Percentiles rank a stretch among this genome's conserved stretches.
Conservation (phyloP, 2,113 vertebrate species). For the Callipepla squamata region DNA sequence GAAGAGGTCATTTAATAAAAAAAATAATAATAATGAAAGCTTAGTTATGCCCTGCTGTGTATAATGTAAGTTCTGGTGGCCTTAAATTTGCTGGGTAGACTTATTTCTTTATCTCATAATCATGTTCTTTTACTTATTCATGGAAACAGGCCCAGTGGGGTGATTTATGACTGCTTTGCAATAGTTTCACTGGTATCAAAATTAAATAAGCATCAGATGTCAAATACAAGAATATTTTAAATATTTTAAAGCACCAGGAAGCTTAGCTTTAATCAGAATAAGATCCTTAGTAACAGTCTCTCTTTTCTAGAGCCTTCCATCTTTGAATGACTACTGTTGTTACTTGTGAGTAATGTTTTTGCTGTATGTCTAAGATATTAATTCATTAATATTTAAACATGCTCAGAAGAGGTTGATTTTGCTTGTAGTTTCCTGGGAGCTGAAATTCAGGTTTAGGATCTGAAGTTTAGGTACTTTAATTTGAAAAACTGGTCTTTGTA, state of each 20-base stretch:
- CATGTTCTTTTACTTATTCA: not conserved
- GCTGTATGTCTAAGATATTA: fast-evolving
- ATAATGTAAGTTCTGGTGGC: not conserved
- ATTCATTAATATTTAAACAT: not conserved
- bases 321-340: not conserved
- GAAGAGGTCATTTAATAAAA: not conserved
- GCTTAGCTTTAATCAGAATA: not conserved
- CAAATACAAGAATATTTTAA: conserved; percentile 4
- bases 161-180: not conserved
- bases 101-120: not conserved
- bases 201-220: not conserved
- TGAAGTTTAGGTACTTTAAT: not conserved
- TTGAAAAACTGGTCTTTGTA: not conserved
- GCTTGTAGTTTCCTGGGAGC: not conserved
- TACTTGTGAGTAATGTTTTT: not conserved
- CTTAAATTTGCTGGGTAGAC: not conserved
- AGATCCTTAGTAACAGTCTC: not conserved
- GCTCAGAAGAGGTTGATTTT: not conserved
- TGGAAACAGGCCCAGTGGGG: not conserved
- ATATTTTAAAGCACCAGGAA: not conserved
- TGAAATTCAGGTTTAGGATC: not conserved
- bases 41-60: not conserved
- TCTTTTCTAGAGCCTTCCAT: not conserved
- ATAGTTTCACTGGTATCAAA: not conserved
- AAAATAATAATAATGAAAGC: not conserved